Percentiles rank a stretch among this genome's conserved stretches.
Evolutionary conservation across 2,113 vertebrate genomes (phyloP).

Genomic region (Tachycineta bicolor): DNA sequence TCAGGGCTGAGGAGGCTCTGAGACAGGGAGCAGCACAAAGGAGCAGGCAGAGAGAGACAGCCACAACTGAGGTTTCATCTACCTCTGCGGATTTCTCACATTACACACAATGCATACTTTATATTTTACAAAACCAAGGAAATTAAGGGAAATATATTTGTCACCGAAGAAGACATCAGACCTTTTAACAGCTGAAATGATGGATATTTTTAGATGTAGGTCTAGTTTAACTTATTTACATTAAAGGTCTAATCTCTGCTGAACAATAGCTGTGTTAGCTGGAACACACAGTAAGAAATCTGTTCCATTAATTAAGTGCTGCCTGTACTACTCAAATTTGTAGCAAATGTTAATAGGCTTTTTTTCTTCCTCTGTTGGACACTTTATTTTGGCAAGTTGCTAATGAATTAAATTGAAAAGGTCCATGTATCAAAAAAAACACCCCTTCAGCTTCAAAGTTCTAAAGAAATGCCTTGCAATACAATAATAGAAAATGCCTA

Average conservation of each 20-base stretch:
- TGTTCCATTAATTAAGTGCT: constrained; percentile 70
- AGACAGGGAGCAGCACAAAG: constrained; percentile 52
- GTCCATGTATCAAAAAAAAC: not conserved
- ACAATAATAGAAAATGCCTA: constrained; percentile 43
- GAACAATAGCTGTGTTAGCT: constrained; percentile 62
- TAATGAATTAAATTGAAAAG: constrained; percentile 62
- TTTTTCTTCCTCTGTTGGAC: constrained; percentile 56
- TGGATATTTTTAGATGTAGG: constrained; percentile 70
- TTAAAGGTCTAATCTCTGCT: constrained; percentile 65
- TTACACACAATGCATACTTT: constrained; percentile 72
- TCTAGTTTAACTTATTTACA: constrained; percentile 68
- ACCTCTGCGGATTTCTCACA: constrained; percentile 54
- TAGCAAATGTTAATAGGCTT: constrained; percentile 69
- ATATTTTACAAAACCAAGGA: constrained; percentile 61
- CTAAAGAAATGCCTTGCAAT: constrained; percentile 30
- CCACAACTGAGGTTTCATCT: constrained; percentile 73
- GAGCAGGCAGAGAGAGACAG: constrained; percentile 61
- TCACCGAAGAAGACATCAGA: constrained; percentile 62
- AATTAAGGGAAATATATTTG: constrained; percentile 73
- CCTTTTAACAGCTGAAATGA: constrained; percentile 66
- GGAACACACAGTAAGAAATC: constrained; percentile 65
- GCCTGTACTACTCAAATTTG: constrained; percentile 53
- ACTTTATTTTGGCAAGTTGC: constrained; percentile 60
- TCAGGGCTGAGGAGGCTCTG: constrained; percentile 61
- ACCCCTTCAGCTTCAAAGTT: constrained; percentile 40